Evolutionary conservation across 1,140 invertebrate species (phyloP), one percentile per base, ranked within the genome.

Genomic region (Rhagoletis zephyria): DNA sequence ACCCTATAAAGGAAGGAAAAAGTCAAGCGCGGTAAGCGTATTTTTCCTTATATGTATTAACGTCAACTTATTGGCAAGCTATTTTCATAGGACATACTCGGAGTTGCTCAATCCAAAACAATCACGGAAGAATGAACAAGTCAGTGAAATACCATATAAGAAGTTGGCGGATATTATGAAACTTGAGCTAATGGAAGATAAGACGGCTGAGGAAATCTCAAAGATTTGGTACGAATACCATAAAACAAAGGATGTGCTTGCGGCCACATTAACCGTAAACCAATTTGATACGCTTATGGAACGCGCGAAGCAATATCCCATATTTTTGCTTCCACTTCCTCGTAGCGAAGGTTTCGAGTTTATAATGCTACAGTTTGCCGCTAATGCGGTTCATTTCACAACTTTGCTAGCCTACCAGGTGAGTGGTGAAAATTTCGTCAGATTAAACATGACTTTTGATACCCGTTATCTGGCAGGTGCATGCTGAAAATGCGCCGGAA

Each of bases 401-500:
- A 96, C 97, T 5, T 93, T 98, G 12, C 93, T 97, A 16, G 97
- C 96, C 93, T 98, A 96, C 93, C 97, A 97, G 94, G 96, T 96
- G 91, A 89, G 89, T 88, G n/a, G 12, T 48, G n/a, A 4, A 59
- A 86, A 9, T 48, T 51, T 87, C 9, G 30, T 30, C 30, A 30
- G 30, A 30, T 30, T 30, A 30, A 30, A 30, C 30, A 30, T 30
- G 30, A 30, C 61, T 40, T 81, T 59, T 88, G 14, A 40, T 63
- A 51, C 40, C 42, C 61, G 56, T 85, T 86, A 40, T 88, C 87
- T 90, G 91, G 19, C 90, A 97, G 95, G 95, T 96, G 1, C 96
- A 98, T 90, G 96, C 97, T 93, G 98, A 98, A 94, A 97, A 98
- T 94, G 96, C 97, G 0, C 97, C 97, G 0, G 97, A 98, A 92